phyloP scores from a whole-genome alignment of 2,113 vertebrate genomes.

The Lipophrys pholis region DNA sequence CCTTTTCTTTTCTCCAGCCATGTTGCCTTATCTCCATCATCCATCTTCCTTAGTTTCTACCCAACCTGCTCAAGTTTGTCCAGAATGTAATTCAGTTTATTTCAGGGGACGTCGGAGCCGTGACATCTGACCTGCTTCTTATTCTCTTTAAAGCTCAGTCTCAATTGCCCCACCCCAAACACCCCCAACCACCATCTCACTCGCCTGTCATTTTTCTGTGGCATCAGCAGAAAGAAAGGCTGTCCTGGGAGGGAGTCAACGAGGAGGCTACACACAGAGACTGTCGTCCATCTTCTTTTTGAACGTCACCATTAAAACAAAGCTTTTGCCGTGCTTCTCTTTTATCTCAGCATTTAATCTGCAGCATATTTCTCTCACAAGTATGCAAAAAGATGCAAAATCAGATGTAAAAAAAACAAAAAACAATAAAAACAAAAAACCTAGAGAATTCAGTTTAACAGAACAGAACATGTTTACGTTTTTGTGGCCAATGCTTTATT shows the following conservation, averaged over 20 bases:
- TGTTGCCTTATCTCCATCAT: background rate
- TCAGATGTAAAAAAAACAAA: no score
- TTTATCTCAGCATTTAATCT: slow-evolving; percentile 7
- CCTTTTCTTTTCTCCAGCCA: background rate
- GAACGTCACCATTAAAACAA: background rate
- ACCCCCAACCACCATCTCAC: no score
- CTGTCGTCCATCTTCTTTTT: background rate
- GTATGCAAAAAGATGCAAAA: background rate
- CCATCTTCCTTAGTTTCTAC: slow-evolving; percentile 8
- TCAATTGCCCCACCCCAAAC: background rate
- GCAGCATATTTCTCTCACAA: background rate
- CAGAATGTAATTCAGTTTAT: slow-evolving; percentile 25
- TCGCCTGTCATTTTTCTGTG: slow-evolving; percentile 1
- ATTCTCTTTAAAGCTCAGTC: slow-evolving; percentile 15
- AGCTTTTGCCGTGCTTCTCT: background rate
- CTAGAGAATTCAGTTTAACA: no score
- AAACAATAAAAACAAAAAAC: no score
- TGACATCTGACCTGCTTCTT: slow-evolving; percentile 44
- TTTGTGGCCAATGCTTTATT: no score
- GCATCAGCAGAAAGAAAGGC: slow-evolving; percentile 22
- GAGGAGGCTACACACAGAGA: background rate
- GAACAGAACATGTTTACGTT: no score
- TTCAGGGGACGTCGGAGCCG: slow-evolving; percentile 12
- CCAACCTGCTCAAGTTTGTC: background rate
- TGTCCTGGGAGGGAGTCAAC: background rate